Evolutionary conservation across 2,888 invertebrate genomes (phyloP).

Genomic region (Drosophila multiciliata): DNA sequence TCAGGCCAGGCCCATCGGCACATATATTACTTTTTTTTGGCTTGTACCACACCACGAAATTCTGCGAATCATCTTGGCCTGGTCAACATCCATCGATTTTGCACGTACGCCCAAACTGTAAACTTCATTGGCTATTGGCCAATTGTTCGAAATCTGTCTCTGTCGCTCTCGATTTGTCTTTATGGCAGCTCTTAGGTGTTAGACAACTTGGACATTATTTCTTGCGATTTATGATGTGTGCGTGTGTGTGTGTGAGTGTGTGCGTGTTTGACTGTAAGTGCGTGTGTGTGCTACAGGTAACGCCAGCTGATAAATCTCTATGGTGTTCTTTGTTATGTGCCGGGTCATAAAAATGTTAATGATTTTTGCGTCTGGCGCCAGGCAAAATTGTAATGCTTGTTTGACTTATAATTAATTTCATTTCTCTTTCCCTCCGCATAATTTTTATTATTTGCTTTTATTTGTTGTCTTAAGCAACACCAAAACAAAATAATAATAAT

Average conservation of each 20-base stretch:
- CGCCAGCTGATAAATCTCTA: slow-evolving; percentile 69
- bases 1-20: slow-evolving; percentile 5
- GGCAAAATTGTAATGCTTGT: slow-evolving; percentile 79
- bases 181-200: slow-evolving; percentile 68
- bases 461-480: slow-evolving; percentile 55
- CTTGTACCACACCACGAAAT: slow-evolving; percentile 36
- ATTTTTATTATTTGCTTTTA: slow-evolving; percentile 49
- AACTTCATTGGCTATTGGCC: slow-evolving; percentile 46
- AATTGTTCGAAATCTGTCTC: slow-evolving; percentile 23
- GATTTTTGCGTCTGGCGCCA: slow-evolving; percentile 80
- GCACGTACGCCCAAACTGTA: slow-evolving; percentile 51
- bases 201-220: slow-evolving; percentile 78
- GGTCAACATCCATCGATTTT: slow-evolving; percentile 47
- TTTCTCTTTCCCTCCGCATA: slow-evolving; percentile 56
- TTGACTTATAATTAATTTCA: slow-evolving; percentile 81
- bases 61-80: slow-evolving; percentile 63
- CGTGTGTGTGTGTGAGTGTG: slow-evolving; percentile 22
- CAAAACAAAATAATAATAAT: slow-evolving; percentile 22
- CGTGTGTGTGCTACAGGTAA: slow-evolving; percentile 64
- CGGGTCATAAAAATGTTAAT: slow-evolving; percentile 82
- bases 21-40: slow-evolving; percentile 21
- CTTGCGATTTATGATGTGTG: slow-evolving; percentile 67
- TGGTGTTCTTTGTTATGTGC: slow-evolving; percentile 77
- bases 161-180: slow-evolving; percentile 50
- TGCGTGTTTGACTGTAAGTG: slow-evolving; percentile 8